A percentile compares a stretch with the other conserved stretches of the same genome.
Conservation (phyloP, 1,140 invertebrate species). For the Diorhabda elongata region DNA sequence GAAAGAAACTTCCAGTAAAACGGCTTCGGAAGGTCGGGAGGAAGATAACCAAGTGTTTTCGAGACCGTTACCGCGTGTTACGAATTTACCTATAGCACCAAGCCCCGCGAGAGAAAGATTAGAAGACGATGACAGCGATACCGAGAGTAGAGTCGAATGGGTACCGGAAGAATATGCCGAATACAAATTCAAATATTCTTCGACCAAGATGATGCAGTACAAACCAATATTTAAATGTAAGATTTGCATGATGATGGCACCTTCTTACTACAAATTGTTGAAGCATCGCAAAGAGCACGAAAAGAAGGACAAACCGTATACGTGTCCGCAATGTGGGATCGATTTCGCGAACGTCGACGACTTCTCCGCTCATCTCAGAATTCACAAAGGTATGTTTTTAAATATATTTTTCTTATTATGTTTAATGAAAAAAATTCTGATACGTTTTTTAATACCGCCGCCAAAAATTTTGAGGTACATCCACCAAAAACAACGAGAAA, state of each 20-base stretch:
- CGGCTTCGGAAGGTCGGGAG: background rate
- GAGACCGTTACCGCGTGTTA: background rate
- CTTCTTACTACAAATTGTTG: constrained; percentile 30
- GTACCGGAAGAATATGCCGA: constrained; percentile 33
- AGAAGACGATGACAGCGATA: constrained; percentile 21
- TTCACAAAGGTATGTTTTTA: constrained; percentile 31
- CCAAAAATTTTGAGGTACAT: too few species aligned
- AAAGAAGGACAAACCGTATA: constrained; percentile 24
- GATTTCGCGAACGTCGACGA: constrained; percentile 29
- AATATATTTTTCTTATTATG: too few species aligned
- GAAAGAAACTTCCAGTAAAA: background rate
- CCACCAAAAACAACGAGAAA: too few species aligned
- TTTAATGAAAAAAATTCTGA: too few species aligned
- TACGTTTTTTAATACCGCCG: too few species aligned
- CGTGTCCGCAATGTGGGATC: constrained; percentile 28
- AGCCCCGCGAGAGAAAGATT: background rate
- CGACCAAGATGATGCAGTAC: constrained; percentile 21
- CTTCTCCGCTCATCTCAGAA: constrained; percentile 32
- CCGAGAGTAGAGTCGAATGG: constrained; percentile 28
- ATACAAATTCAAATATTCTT: constrained; percentile 30
- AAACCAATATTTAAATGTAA: constrained; percentile 30
- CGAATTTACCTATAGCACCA: background rate
- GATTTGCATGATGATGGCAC: constrained; percentile 28
- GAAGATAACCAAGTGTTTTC: background rate
- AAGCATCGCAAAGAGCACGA: constrained; percentile 30